phyloP scores from a whole-genome alignment of 2,888 invertebrate species.

The Marasmarcha lunaedactyla region DNA sequence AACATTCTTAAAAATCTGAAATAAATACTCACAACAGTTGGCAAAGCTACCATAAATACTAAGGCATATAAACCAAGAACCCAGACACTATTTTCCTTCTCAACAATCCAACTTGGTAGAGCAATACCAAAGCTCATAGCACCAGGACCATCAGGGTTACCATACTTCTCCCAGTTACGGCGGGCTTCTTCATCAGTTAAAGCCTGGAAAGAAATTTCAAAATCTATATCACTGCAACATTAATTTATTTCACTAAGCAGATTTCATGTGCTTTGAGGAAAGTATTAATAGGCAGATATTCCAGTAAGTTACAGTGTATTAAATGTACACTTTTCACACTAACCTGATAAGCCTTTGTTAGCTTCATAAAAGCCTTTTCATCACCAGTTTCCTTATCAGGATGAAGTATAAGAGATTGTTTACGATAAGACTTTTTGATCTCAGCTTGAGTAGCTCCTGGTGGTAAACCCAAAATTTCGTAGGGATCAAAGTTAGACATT shows the following conservation, averaged over 20 bases:
- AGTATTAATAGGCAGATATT: conserved; percentile 2
- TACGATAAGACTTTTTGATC: conserved; percentile 96
- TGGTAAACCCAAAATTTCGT: conserved; percentile 92
- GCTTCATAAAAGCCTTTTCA: conserved; percentile 96
- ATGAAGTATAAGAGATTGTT: conserved; percentile 93
- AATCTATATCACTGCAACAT: too few relatives aligned
- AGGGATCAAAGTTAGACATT: conserved; percentile 99
- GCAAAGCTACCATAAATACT: conserved; percentile 97
- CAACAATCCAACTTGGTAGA: conserved; percentile 99
- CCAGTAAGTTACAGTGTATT: too few relatives aligned
- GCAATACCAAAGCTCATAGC: conserved; percentile 99
- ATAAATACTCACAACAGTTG: conserved; percentile 81
- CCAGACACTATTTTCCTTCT: conserved; percentile 99
- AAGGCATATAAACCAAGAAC: conserved; percentile 94
- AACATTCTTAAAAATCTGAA: too few relatives aligned
- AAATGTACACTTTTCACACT: too few relatives aligned
- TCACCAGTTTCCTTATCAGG: conserved; percentile 98
- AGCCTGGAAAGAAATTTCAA: conserved; percentile 75
- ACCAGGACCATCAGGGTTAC: conserved; percentile 99
- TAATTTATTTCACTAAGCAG: too few relatives aligned
- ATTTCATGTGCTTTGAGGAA: too few relatives aligned
- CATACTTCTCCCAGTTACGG: conserved; percentile 98
- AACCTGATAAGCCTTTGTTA: conserved; percentile 93
- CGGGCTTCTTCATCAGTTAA: conserved; percentile 97
- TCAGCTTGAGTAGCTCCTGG: conserved; percentile 87